Evolutionary conservation across 2,888 invertebrate species (phyloP), one percentile per base, ranked within the genome.

Genomic region (Mythimna lalbum): DNA sequence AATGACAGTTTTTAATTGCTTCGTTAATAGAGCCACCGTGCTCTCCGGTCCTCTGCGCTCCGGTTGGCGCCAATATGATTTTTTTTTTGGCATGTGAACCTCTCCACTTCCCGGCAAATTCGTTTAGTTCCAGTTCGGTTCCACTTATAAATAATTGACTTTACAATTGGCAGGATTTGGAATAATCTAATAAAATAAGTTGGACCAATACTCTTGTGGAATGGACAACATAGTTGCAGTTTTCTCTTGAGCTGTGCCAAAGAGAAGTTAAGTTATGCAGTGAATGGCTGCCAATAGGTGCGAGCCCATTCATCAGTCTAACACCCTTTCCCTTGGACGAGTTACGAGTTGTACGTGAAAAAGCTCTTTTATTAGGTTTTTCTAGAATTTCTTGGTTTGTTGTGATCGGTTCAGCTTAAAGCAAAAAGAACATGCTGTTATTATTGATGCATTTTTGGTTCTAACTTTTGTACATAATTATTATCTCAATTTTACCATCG

Each of bases 161-260:
- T 4, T 33, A 55, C 3, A 23, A 21, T 19, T 4, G 27, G 4
- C 17, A 65, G 17, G 64, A 56, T 56, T n/a, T 74, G 21, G 50
- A 65, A 65, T 27, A 57, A 27, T 36, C 14, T 10, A 66, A 66
- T 75, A 76, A 73, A 76, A 39, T 33, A 60, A 39, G 9, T 27
- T 0, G 19, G 17, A 49, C 7, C 50, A 19, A 31, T 36, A 31
- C 50, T 76, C 57, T n/a, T 57, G 72, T 55, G 23, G 61, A 59
- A 65, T 76, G 65, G 31, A 63, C 56, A 39, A 21, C 60, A 27
- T 63, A 7, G 33, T 2, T 21, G 6, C 43, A 55, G 79, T 59
- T 80, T 80, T 77, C 77, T 75, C 77, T 50, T 12, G 21, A 7
- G 52, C 23, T 12, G 63, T 80, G 77, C 77, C 80, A 77, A 69